These are phyloP conservation scores for Hoplias malabaricus DNA, from an alignment of 2,113 vertebrate genomes.

Conservation along the genomic window DNA sequence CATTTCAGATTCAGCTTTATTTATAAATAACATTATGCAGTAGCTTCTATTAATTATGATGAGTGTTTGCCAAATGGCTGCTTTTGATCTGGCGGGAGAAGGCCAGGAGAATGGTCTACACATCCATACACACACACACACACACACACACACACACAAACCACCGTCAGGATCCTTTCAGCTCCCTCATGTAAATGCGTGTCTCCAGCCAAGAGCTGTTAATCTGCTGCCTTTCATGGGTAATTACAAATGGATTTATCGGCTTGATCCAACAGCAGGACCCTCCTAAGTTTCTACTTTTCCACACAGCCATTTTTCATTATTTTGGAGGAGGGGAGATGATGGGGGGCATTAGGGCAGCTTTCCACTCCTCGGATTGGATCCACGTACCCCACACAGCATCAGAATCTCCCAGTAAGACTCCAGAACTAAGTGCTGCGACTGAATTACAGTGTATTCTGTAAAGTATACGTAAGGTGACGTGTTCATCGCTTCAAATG, in stretches of 20 bases:
- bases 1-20: neutral
- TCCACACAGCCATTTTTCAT: neutral
- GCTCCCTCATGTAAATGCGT: constrained; percentile 4
- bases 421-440: neutral
- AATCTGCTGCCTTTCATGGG: constrained; percentile 18
- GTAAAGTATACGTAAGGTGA: neutral
- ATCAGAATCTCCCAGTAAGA: neutral
- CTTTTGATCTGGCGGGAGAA: constrained; percentile 19
- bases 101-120: neutral
- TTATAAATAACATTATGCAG: constrained; percentile 16
- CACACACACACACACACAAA: constrained; percentile 19
- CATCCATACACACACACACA: constrained; percentile 31
- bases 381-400: neutral
- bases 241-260: constrained; percentile 30
- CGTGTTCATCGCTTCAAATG: neutral
- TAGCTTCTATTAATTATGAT: constrained; percentile 15
- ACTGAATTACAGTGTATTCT: neutral
- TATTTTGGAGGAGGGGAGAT: neutral
- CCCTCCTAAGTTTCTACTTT: neutral
- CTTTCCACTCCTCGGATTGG: no score
- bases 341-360: neutral
- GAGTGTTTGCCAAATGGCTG: constrained; percentile 5
- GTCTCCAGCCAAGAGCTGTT: constrained; percentile 22
- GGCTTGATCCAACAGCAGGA: constrained; percentile 10
- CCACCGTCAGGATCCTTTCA: constrained; percentile 33